Percentiles rank a stretch among this genome's conserved stretches.
Conservation (phyloP, 2,113 vertebrate species). For the Zosterops hypoxanthus region DNA sequence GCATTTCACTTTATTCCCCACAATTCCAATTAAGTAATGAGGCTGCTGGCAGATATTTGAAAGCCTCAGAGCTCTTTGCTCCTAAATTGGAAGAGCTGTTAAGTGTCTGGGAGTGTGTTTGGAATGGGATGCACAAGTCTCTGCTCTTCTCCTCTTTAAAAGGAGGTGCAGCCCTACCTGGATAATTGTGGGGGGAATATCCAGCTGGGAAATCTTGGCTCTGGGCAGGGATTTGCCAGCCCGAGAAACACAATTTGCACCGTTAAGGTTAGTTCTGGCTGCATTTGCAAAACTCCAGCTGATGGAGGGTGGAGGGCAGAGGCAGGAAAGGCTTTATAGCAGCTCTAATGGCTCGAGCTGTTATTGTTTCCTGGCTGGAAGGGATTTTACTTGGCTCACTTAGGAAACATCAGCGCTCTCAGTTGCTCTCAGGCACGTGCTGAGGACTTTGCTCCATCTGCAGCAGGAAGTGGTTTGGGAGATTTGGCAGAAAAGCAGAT, state of each 20-base stretch:
- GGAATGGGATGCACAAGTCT: neutral
- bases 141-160: neutral
- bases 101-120: neutral
- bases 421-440: neutral
- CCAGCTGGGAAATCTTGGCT: neutral
- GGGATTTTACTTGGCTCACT: neutral
- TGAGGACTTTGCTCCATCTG: neutral
- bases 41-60: neutral
- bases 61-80: neutral
- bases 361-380: conserved; percentile 22
- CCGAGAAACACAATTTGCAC: neutral
- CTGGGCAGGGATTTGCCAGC: neutral
- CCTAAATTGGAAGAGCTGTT: neutral
- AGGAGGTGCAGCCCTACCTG: neutral
- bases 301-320: neutral
- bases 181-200: neutral
- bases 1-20: neutral
- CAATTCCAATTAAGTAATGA: neutral
- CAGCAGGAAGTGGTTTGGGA: neutral
- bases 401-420: neutral
- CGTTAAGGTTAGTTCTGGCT: neutral
- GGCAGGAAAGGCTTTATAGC: neutral
- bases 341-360: neutral
- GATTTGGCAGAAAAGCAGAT: neutral
- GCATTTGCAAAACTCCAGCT: neutral